Evolutionary conservation across 2,113 vertebrate species (phyloP).

Genomic region (Hepsetus odoe): DNA sequence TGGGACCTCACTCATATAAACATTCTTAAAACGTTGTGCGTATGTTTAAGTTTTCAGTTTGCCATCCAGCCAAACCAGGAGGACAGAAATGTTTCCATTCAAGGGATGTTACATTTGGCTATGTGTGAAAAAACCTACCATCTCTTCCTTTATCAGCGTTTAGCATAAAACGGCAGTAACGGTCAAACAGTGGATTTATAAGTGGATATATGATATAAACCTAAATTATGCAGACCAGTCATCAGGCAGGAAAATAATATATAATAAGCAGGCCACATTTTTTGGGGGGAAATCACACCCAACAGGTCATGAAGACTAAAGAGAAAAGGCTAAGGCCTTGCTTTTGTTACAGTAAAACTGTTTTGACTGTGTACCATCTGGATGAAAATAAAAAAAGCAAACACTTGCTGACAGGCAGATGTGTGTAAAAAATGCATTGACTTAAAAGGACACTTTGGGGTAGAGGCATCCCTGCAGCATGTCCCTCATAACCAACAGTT

Average conservation of each 20-base stretch:
- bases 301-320: background rate
- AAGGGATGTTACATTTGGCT: no score
- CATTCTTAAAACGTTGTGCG: no score
- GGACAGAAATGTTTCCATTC: no score
- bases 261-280: background rate
- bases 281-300: background rate
- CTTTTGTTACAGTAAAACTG: background rate
- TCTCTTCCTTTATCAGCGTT: no score
- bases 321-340: background rate
- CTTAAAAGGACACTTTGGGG: conserved; percentile 1
- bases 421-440: conserved; percentile 13
- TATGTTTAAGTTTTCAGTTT: no score
- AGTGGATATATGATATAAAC: background rate
- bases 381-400: conserved; percentile 8
- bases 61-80: no score
- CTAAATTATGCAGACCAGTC: no score
- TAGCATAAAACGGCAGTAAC: background rate
- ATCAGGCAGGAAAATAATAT: background rate
- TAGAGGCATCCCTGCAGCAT: conserved; percentile 18
- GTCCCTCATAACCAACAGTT: conserved; percentile 9
- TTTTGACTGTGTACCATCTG: background rate
- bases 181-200: background rate
- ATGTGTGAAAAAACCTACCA: no score
- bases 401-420: background rate
- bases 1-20: no score